Base-by-base conservation (phyloP, 1,140 invertebrate species). In the Drosophila serrata region DNA sequence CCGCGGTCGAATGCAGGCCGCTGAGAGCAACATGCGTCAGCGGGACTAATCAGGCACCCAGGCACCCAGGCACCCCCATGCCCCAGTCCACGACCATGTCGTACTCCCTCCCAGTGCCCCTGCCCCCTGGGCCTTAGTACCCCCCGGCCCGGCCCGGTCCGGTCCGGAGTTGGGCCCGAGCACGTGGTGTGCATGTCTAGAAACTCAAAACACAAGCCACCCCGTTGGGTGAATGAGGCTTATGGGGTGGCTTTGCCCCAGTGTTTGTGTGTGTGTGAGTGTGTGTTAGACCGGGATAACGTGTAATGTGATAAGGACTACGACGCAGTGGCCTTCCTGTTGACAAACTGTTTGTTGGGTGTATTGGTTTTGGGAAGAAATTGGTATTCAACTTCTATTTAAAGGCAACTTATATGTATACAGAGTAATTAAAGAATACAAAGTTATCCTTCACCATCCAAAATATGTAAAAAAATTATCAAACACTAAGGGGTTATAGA, bases 141-240 rank as follows among this genome's bases (percentile, higher is more conserved):
- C 19, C 12, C 45, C 43, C 29, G 39, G n/a, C n/a, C n/a, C n/a
- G n/a, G n/a, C n/a, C n/a, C n/a, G n/a, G n/a, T n/a, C n/a, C n/a
- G n/a, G n/a, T 5, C 49, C 53, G 67, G 53, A 88, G 82, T 84
- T 87, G 59, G 72, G 48, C 33, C 31, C 31, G 51, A 63, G 85
- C 84, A 84, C 84, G 84, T 90, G 84, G 75, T 82, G 69, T 85
- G 62, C 79, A 70, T 59, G 68, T 57, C 84, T 67, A 70, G 53
- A 61, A 90, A 86, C 82, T 86, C 75, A 72, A 67, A 67, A 73
- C 82, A 87, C 62, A 69, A 76, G 72, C 84, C 80, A 87, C 84
- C 84, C 84, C 80, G 84, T 78, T 46, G 80, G 64, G 82, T 59
- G 51, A 55, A 29, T 59, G 31, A 7, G 72, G 40, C 24, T 46